Percentiles rank a stretch among this genome's conserved stretches.
Conservation (phyloP, 2,113 vertebrate species). For the Megaceryle maxima region DNA sequence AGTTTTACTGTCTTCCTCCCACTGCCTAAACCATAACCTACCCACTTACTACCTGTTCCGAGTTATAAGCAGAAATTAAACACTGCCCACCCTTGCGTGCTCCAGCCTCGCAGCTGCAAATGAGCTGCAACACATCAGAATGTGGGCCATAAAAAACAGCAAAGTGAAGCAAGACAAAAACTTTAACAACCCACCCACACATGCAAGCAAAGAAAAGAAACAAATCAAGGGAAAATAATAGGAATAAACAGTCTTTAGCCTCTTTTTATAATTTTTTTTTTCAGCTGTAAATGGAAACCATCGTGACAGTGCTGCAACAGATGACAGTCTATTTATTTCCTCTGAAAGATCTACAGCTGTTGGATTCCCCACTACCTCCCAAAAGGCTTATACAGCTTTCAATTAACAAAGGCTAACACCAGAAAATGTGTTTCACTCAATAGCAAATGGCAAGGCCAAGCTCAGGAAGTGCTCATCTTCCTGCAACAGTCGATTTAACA, state of each 20-base stretch:
- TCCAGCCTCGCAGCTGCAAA: not conserved
- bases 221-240: slow-evolving; percentile 24
- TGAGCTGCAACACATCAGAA: not conserved
- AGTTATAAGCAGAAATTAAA: not conserved
- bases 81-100: not conserved
- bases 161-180: slow-evolving; percentile 19
- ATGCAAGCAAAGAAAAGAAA: slow-evolving; percentile 4
- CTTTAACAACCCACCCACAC: not conserved
- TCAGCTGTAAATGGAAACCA: slow-evolving; percentile 18
- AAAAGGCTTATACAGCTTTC: not conserved
- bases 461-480: not conserved
- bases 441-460: not conserved
- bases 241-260: not conserved
- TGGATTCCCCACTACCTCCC: not conserved
- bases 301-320: slow-evolving; percentile 1
- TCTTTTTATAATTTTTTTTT: not conserved
- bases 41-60: not conserved
- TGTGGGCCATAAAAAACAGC: not conserved
- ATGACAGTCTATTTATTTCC: slow-evolving; percentile 34
- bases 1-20: not conserved
- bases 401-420: slow-evolving; percentile 3
- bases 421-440: not conserved
- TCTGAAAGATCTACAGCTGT: not conserved
- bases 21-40: not conserved
- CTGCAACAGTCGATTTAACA: not conserved